phyloP scores from a whole-genome alignment of 2,888 invertebrate genomes.

The Pristionchus arcanus region DNA sequence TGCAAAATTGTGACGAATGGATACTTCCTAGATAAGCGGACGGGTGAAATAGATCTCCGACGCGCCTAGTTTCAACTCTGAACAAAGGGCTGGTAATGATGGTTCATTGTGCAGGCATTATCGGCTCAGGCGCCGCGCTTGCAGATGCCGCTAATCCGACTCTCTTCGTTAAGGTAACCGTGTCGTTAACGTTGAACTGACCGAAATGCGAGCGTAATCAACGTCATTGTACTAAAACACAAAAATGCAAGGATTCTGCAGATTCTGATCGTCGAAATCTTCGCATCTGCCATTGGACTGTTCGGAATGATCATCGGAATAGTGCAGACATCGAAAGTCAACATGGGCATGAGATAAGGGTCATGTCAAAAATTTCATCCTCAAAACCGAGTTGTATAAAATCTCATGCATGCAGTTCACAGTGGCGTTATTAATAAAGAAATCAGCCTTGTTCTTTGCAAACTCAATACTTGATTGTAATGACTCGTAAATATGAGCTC shows the following conservation, averaged over 20 bases:
- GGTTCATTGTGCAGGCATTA: conserved; percentile 85
- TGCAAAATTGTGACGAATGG: too few species aligned
- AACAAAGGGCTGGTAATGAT: background rate
- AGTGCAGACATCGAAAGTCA: conserved; percentile 74
- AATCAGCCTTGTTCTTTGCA: too few species aligned
- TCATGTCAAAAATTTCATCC: too few species aligned
- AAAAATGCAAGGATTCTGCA: background rate
- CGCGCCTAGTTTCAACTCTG: too few species aligned
- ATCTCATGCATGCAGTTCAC: too few species aligned
- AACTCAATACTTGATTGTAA: too few species aligned
- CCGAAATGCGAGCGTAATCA: background rate
- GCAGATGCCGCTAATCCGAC: conserved; percentile 97
- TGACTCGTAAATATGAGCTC: too few species aligned
- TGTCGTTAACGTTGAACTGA: background rate
- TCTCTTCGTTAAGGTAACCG: conserved; percentile 89
- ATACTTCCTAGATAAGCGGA: too few species aligned
- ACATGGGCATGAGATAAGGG: conserved; percentile 60
- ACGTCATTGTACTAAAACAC: too few species aligned
- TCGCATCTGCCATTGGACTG: conserved; percentile 98
- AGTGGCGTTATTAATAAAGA: too few species aligned
- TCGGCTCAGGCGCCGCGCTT: conserved; percentile 96
- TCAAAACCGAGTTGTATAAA: too few species aligned
- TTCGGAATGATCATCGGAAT: conserved; percentile 99
- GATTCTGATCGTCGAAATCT: conserved; percentile 98
- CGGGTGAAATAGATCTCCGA: too few species aligned